Percentiles rank a stretch among this genome's conserved stretches.
phyloP scores from a whole-genome alignment of 1,140 invertebrate genomes.

The Solenopsis invicta region DNA sequence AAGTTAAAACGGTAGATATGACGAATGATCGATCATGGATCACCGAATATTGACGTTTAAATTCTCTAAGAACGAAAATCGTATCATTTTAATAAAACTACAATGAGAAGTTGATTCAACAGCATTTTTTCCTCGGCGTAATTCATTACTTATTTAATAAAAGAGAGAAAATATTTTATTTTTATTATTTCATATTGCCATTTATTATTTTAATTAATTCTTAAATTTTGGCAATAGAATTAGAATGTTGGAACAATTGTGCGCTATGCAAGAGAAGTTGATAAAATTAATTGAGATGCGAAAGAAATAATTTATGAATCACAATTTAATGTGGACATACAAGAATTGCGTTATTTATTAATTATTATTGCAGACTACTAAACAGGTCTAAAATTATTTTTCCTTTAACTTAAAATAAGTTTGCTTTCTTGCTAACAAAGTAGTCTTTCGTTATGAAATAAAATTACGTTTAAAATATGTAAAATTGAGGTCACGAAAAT shows the following conservation, averaged over 20 bases:
- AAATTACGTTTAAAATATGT: neutral
- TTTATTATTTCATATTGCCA: neutral
- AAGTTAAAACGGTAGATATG: neutral
- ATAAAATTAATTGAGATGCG: neutral
- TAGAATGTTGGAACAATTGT: neutral
- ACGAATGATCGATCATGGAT: neutral
- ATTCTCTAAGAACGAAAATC: neutral
- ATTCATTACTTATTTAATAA: conserved; percentile 7
- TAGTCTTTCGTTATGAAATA: neutral
- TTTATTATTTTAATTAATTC: neutral
- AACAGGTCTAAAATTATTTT: neutral
- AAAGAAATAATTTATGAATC: neutral
- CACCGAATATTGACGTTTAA: neutral
- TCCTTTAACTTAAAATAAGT: neutral
- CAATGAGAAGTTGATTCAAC: too few relatives aligned
- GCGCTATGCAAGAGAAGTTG: neutral
- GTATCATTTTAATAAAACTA: neutral
- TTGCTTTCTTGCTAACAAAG: neutral
- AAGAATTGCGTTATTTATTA: neutral
- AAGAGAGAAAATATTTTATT: neutral
- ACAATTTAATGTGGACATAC: neutral
- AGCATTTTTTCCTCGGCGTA: too few relatives aligned
- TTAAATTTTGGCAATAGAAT: neutral
- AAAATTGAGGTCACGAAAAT: conserved; percentile 9
- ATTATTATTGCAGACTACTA: neutral